phyloP scores from a whole-genome alignment of 2,888 invertebrate genomes.

The Leptopterna dolabrata region DNA sequence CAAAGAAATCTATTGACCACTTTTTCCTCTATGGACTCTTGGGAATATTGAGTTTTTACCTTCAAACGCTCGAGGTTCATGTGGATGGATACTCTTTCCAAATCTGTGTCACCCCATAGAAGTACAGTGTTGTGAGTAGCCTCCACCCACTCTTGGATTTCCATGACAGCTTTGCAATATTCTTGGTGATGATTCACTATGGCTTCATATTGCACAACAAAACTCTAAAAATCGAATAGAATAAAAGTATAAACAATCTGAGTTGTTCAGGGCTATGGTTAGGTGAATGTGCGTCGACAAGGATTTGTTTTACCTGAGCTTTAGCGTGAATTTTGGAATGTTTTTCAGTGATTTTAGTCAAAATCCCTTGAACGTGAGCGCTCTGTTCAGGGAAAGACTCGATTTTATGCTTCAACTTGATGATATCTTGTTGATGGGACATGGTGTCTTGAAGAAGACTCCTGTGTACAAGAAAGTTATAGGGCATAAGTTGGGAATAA shows the following conservation, averaged over 20 bases:
- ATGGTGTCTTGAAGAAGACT: constrained; percentile 83
- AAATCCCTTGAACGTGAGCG: constrained; percentile 78
- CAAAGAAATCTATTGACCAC: too few relatives aligned
- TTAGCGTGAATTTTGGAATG: constrained; percentile 78
- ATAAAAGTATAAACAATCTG: neutral
- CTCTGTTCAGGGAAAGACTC: constrained; percentile 83
- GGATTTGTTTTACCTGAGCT: constrained; percentile 70
- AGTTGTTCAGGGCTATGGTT: neutral
- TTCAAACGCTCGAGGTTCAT: constrained; percentile 88
- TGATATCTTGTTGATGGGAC: constrained; percentile 85
- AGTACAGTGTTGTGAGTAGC: constrained; percentile 84
- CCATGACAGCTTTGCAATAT: constrained; percentile 87
- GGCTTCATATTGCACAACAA: constrained; percentile 86
- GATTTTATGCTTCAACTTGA: constrained; percentile 83
- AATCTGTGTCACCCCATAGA: constrained; percentile 84
- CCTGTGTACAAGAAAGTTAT: constrained; percentile 45
- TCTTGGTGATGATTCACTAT: constrained; percentile 91
- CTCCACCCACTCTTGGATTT: constrained; percentile 88
- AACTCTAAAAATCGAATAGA: constrained; percentile 67
- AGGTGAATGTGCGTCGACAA: neutral
- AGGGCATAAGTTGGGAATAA: too few relatives aligned
- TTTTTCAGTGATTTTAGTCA: constrained; percentile 77
- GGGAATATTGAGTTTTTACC: constrained; percentile 65
- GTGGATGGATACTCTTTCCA: constrained; percentile 85
- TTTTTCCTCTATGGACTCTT: too few relatives aligned